phyloP scores from a whole-genome alignment of 2,797 vertebrate genomes.

The Pseudochirops corinnae region DNA sequence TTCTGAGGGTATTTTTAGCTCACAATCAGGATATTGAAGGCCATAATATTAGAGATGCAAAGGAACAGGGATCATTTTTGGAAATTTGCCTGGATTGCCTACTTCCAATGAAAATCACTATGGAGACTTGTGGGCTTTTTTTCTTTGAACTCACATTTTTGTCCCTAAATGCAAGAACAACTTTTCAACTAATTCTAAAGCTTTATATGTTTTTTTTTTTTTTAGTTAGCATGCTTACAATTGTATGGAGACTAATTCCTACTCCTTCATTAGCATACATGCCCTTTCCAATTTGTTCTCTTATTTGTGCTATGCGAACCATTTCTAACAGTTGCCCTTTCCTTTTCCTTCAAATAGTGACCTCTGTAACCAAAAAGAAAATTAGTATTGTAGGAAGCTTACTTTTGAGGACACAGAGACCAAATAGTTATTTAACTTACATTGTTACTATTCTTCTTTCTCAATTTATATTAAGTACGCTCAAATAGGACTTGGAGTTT shows the following conservation, averaged over 20 bases:
- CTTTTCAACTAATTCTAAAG: constrained; percentile 14
- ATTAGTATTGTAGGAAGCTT: constrained; percentile 9
- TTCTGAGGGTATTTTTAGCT: neutral
- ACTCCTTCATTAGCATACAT: constrained; percentile 36
- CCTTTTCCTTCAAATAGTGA: constrained; percentile 44
- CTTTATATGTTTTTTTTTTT: neutral
- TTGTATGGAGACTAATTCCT: constrained; percentile 25
- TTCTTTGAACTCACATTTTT: constrained; percentile 36
- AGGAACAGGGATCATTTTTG: constrained; percentile 30
- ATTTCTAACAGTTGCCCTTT: constrained; percentile 47
- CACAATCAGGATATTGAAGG: constrained; percentile 7
- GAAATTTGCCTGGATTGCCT: constrained; percentile 11
- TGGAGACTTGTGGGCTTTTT: neutral
- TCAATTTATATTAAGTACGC: neutral
- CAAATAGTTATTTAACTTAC: constrained; percentile 14
- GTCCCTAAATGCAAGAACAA: constrained; percentile 25
- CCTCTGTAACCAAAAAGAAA: constrained; percentile 56
- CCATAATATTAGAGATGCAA: constrained; percentile 13
- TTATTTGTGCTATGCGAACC: constrained; percentile 31
- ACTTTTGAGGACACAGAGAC: neutral
- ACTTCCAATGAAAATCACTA: constrained; percentile 4
- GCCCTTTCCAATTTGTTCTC: constrained; percentile 4
- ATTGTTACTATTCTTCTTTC: constrained; percentile 6
- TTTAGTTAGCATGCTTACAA: neutral
- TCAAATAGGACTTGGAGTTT: neutral